A percentile compares a stretch with the other conserved stretches of the same genome.
phyloP scores from a whole-genome alignment of 2,797 vertebrate species.

The Pantherophis vulpinus region DNA sequence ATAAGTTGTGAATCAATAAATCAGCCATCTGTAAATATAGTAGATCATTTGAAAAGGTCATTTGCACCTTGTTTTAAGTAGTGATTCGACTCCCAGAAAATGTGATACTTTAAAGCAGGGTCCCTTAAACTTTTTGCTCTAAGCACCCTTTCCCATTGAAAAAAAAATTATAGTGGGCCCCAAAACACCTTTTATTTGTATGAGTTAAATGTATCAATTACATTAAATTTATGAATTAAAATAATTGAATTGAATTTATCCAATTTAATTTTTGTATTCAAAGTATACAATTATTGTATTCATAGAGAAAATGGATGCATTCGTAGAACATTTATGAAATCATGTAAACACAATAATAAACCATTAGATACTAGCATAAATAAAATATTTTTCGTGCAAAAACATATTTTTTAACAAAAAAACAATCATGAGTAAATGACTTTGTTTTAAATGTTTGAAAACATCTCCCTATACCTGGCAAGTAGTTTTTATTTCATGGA shows the following conservation, averaged over 20 bases:
- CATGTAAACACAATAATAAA: neutral
- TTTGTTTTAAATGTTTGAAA: neutral
- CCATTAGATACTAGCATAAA: neutral
- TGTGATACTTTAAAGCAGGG: neutral
- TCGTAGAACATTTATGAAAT: neutral
- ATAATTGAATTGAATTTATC: too few relatives aligned
- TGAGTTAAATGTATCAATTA: neutral
- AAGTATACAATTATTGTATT: neutral
- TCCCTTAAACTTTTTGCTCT: neutral
- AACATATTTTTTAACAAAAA: neutral
- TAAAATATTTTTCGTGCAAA: neutral
- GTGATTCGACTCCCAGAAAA: neutral
- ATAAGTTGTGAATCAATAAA: neutral
- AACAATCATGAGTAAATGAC: neutral
- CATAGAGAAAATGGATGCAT: neutral
- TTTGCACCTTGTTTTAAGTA: neutral
- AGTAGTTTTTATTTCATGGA: neutral
- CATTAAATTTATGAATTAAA: neutral
- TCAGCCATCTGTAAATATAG: neutral
- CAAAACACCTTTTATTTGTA: neutral
- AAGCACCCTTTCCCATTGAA: neutral
- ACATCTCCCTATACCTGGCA: neutral
- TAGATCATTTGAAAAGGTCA: neutral
- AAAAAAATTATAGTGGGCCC: neutral
- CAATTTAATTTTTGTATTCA: neutral